Conservation (phyloP, 1,140 invertebrate genomes). For the Coboldia fuscipes region DNA sequence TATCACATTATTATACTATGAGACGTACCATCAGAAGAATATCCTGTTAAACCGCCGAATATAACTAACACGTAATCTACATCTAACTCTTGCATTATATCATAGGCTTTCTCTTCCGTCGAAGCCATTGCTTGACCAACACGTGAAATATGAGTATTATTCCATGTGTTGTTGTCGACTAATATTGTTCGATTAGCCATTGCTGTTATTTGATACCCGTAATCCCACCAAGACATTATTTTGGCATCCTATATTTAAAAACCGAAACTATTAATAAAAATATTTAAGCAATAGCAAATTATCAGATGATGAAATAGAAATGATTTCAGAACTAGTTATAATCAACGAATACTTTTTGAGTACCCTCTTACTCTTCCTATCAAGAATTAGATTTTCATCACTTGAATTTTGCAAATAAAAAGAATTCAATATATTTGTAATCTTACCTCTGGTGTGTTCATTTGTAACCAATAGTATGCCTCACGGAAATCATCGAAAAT, state of each 20-base stretch:
- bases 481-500: conserved; percentile 75
- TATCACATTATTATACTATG: conserved; percentile 1
- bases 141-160: conserved; percentile 94
- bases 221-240: conserved; percentile 99
- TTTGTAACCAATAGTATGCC: conserved; percentile 93
- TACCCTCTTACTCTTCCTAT: conserved; percentile 1
- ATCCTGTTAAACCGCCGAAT: conserved; percentile 94
- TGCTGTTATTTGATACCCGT: conserved; percentile 97
- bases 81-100: conserved; percentile 93
- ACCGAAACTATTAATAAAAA: neutral
- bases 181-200: conserved; percentile 97
- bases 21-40: conserved; percentile 79
- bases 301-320: no score
- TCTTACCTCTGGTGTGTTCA: conserved; percentile 77
- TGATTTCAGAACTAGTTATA: neutral
- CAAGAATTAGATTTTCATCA: conserved; percentile 2
- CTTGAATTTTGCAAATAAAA: neutral
- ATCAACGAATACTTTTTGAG: no score
- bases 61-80: conserved; percentile 97
- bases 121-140: conserved; percentile 97
- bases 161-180: conserved; percentile 99
- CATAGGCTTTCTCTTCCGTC: conserved; percentile 85
- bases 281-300: neutral
- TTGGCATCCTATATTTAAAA: conserved; percentile 53
- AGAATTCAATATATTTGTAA: neutral